Percentiles rank a stretch among this genome's conserved stretches.
phyloP scores from a whole-genome alignment of 2,113 vertebrate genomes.

The Rhegmatorhina hoffmannsi region DNA sequence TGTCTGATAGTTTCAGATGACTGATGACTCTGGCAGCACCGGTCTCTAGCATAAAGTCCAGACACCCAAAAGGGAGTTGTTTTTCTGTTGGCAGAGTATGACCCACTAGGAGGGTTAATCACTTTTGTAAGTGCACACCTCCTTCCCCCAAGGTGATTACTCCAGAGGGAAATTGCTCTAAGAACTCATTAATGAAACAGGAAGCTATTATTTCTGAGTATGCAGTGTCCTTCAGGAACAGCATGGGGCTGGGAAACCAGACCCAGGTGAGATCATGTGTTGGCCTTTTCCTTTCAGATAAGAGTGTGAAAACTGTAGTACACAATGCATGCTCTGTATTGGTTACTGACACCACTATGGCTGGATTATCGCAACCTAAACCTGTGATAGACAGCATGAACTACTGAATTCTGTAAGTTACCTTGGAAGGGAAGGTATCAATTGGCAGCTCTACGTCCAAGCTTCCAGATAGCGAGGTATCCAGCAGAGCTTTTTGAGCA shows the following conservation, averaged over 20 bases:
- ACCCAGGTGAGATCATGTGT: neutral
- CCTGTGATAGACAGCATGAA: neutral
- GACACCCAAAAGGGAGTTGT: neutral
- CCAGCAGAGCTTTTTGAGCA: neutral
- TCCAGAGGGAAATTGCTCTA: neutral
- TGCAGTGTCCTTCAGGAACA: neutral
- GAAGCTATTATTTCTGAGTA: neutral
- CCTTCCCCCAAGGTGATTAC: neutral
- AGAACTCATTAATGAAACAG: neutral
- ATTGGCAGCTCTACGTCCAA: neutral
- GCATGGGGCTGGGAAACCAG: neutral
- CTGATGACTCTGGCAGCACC: neutral
- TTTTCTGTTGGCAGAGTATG: fast-evolving
- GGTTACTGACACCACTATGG: fast-evolving
- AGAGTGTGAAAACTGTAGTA: neutral
- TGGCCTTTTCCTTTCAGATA: neutral
- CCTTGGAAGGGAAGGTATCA: neutral
- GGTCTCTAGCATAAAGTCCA: neutral
- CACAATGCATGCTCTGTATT: neutral
- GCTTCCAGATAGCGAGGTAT: fast-evolving
- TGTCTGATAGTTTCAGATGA: neutral
- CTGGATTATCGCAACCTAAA: neutral
- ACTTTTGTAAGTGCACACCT: neutral
- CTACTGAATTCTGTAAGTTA: neutral
- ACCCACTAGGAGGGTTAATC: neutral